Percentiles rank a stretch among this genome's conserved stretches.
These are phyloP conservation scores for Paracanthobrama guichenoti DNA, from an alignment of 2,113 vertebrate species.

Conservation along the genomic window DNA sequence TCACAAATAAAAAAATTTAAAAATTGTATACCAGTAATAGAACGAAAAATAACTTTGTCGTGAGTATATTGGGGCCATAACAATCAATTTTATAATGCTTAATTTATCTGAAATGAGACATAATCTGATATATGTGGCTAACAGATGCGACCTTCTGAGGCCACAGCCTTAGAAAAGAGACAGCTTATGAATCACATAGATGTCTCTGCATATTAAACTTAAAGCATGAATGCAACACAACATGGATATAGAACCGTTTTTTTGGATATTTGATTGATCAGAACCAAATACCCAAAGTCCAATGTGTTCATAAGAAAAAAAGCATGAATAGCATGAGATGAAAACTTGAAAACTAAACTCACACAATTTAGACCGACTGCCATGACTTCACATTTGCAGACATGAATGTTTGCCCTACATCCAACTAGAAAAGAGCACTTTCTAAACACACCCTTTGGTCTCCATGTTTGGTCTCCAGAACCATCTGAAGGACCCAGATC, in stretches of 20 bases:
- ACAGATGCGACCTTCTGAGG: neutral
- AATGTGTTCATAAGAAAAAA: neutral
- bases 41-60: too few species aligned
- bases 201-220: neutral
- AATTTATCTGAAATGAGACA: neutral
- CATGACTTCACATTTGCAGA: neutral
- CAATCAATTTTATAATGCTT: neutral
- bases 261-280: constrained; percentile 3
- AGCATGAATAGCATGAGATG: neutral
- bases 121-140: neutral
- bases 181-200: neutral
- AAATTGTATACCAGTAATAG: too few species aligned
- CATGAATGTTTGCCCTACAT: neutral
- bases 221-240: neutral
- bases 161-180: neutral
- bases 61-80: too few species aligned
- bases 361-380: neutral
- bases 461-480: neutral
- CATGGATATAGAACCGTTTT: neutral
- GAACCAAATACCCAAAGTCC: constrained; percentile 23
- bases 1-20: too few species aligned
- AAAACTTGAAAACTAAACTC: neutral
- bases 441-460: neutral
- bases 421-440: neutral
- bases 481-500: neutral